phyloP scores from a whole-genome alignment of 2,888 invertebrate genomes.

The Caenorhabditis angaria region DNA sequence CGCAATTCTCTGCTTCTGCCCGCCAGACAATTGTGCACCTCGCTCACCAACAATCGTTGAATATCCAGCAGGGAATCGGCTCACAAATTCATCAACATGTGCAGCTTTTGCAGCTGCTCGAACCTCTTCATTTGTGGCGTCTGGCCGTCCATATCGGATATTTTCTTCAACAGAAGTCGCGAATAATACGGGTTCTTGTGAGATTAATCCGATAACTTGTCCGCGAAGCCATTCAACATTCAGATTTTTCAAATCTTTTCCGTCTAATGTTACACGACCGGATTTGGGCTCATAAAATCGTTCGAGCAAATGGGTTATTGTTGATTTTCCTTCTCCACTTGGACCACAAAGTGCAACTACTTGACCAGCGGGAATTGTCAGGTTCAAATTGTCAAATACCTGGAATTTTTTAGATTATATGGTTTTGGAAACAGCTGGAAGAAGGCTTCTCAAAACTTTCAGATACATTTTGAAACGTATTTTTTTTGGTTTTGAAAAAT shows the following conservation, averaged over 20 bases:
- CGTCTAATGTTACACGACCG: slow-evolving; percentile 83
- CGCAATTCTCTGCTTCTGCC: slow-evolving; percentile 84
- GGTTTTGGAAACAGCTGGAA: too few relatives aligned
- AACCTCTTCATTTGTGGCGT: slow-evolving; percentile 77
- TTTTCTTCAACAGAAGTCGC: slow-evolving; percentile 90
- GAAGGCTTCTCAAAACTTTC: too few relatives aligned
- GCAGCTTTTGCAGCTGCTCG: slow-evolving; percentile 84
- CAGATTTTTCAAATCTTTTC: slow-evolving; percentile 79
- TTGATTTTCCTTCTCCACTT: slow-evolving; percentile 93
- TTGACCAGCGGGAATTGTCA: slow-evolving; percentile 85
- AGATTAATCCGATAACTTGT: slow-evolving; percentile 72
- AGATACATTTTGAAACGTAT: too few relatives aligned
- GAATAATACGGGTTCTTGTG: slow-evolving; percentile 87
- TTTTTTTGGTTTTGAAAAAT: too few relatives aligned
- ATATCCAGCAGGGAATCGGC: slow-evolving; percentile 84
- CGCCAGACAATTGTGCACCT: slow-evolving; percentile 75
- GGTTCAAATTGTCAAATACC: slow-evolving; percentile 84
- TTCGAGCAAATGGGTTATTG: slow-evolving; percentile 87
- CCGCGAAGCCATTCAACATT: slow-evolving; percentile 88
- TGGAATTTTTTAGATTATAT: not conserved
- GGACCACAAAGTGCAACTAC: slow-evolving; percentile 91
- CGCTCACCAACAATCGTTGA: slow-evolving; percentile 81
- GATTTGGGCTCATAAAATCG: slow-evolving; percentile 84
- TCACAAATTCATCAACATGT: slow-evolving; percentile 91
- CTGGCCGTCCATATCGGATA: slow-evolving; percentile 84